Percentiles rank a stretch among this genome's conserved stretches.
phyloP scores from a whole-genome alignment of 2,888 invertebrate genomes.

The Agrilus mali region DNA sequence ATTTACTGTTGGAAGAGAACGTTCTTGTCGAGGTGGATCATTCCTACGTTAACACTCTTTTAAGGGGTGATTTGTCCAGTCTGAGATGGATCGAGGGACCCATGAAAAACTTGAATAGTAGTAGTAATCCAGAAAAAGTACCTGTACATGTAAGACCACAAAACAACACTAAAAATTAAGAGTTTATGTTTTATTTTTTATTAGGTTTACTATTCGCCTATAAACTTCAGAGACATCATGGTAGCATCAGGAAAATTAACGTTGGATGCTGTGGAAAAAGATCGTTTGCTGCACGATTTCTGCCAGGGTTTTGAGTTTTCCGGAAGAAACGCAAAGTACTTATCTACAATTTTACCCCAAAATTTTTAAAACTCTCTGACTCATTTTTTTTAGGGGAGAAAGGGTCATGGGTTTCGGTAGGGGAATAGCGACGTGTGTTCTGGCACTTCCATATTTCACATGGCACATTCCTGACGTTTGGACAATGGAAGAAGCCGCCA shows the following conservation, averaged over 20 bases:
- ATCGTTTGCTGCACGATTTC: constrained; percentile 43
- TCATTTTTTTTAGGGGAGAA: constrained; percentile 27
- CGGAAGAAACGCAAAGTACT: constrained; percentile 33
- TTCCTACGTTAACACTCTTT: constrained; percentile 62
- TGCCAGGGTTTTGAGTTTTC: constrained; percentile 58
- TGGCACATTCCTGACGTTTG: constrained; percentile 43
- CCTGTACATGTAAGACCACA: constrained; percentile 12
- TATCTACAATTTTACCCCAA: neutral
- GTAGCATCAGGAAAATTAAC: constrained; percentile 81
- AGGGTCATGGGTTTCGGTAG: constrained; percentile 36
- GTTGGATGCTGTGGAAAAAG: constrained; percentile 45
- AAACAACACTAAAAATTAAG: too few species aligned
- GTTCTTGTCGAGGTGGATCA: constrained; percentile 43
- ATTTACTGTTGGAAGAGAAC: constrained; percentile 50
- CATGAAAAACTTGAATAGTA: constrained; percentile 16
- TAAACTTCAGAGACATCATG: constrained; percentile 95
- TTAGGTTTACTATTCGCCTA: constrained; percentile 58
- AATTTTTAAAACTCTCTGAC: constrained; percentile 1
- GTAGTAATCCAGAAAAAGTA: constrained; percentile 14
- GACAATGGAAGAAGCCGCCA: constrained; percentile 45
- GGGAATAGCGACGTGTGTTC: constrained; percentile 42
- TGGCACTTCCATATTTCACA: constrained; percentile 31
- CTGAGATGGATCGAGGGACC: constrained; percentile 73
- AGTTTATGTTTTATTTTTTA: constrained; percentile 33
- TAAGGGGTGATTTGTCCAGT: constrained; percentile 77